Evolutionary conservation across 2,797 vertebrate species (phyloP).

Genomic region (Hapalemur alaotrensis): DNA sequence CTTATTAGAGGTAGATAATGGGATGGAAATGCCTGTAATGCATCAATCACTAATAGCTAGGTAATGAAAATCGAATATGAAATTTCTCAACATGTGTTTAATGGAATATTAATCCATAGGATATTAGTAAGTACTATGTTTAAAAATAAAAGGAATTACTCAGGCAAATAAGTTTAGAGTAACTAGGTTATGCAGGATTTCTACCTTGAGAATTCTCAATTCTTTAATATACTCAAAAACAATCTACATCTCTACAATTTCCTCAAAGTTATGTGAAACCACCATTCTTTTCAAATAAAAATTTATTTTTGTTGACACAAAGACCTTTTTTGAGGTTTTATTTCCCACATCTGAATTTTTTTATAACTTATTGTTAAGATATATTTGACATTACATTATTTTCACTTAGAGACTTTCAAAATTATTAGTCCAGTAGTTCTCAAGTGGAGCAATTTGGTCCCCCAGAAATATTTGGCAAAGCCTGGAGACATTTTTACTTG

Average conservation of each 20-base stretch:
- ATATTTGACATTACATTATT: not conserved
- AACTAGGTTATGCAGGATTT: not conserved
- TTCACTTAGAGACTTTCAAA: not conserved
- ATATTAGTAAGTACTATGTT: not conserved
- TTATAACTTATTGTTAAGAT: not conserved
- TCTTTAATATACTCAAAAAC: not conserved
- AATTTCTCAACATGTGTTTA: not conserved
- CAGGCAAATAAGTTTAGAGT: not conserved
- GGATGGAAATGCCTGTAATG: not conserved
- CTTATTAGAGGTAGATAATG: not conserved
- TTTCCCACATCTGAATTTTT: not conserved
- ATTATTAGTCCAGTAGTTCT: not conserved
- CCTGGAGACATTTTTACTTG: not conserved
- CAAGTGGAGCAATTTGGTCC: not conserved
- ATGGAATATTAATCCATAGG: not conserved
- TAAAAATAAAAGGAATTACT: constrained; percentile 3
- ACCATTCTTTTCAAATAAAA: constrained; percentile 15
- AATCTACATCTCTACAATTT: not conserved
- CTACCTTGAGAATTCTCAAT: not conserved
- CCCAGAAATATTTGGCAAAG: not conserved
- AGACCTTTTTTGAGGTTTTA: not conserved
- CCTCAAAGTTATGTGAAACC: not conserved
- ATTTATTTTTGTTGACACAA: not conserved
- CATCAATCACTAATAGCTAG: not conserved
- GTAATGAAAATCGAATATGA: not conserved